Evolutionary conservation across 53 echinoderm and acorn worm genomes (phyloP).

Genomic region (Luidia sarsii): DNA sequence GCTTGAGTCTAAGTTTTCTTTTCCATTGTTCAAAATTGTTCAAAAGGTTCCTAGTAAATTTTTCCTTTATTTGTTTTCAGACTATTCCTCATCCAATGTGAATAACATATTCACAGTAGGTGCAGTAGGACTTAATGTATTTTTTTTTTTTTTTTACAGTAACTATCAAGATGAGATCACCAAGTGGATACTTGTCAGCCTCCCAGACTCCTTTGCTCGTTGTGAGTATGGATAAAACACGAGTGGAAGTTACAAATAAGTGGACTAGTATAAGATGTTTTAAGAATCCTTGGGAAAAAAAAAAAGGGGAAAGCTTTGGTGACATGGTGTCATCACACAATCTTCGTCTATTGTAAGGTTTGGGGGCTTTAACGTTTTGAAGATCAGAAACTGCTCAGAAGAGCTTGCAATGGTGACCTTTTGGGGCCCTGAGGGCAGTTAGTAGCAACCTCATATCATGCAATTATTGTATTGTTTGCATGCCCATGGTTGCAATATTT

Average conservation of each 20-base stretch:
- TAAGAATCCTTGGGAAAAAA: no score
- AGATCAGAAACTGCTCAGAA: background rate
- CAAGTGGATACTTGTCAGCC: conserved; percentile 73
- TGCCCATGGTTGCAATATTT: background rate
- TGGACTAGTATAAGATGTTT: no score
- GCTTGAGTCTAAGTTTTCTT: background rate
- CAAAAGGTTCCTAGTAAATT: no score
- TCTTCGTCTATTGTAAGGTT: no score
- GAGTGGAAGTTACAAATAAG: no score
- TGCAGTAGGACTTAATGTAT: background rate
- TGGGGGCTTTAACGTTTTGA: no score
- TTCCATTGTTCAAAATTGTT: no score
- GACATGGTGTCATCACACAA: no score
- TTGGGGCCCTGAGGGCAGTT: background rate
- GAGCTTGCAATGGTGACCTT: background rate
- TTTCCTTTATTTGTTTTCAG: background rate
- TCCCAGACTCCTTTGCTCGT: conserved; percentile 71
- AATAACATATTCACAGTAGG: background rate
- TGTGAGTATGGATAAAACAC: no score
- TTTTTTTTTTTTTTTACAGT: conserved; percentile 52
- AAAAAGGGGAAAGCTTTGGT: no score
- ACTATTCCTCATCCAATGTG: background rate
- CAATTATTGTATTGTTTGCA: background rate
- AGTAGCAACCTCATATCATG: background rate
- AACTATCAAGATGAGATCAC: conserved; percentile 64